Evolutionary conservation across 2,888 invertebrate genomes (phyloP), one percentile per base, ranked within the genome.

Genomic region (Anoncus sp.): DNA sequence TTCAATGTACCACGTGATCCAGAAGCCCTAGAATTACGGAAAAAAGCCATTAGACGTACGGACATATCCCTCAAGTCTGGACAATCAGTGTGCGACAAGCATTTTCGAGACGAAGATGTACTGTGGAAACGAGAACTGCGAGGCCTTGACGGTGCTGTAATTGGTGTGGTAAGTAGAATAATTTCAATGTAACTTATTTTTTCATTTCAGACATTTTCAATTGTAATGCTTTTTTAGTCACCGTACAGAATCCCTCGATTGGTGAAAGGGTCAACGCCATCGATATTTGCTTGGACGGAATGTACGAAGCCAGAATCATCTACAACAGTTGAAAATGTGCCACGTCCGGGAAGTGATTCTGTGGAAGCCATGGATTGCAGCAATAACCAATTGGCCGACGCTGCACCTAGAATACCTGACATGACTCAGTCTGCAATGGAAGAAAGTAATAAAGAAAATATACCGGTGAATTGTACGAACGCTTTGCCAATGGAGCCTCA

Each of bases 241-340:
- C 49, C 63, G 14, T 63, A 49, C 63, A 63, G 49, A 35, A 63
- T 63, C 63, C 63, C 31, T 63, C 63, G 63, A 18, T 35, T 63
- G 63, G 27, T 47, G 16, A 63, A 63, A 47, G 49, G 63, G 31
- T 49, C 63, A 31, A 63, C 63, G n/a, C n/a, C n/a, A n/a, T n/a
- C n/a, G n/a, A n/a, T n/a, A n/a, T n/a, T n/a, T n/a, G n/a, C n/a
- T n/a, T 31, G 16, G 63, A 63, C 31, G 16, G 47, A 49, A 63
- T 63, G 63, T 63, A 16, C 63, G 5, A 63, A 31, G 47, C 27
- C n/a, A n/a, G n/a, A n/a, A n/a, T n/a, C n/a, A n/a, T n/a, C n/a
- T n/a, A n/a, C n/a, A 49, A 35, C 12, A 27, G 47, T 27, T 27
- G 63, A 63, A 63, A 63, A 63, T 63, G 47, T 47, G 35, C 63